A percentile compares a stretch with the other conserved stretches of the same genome.
Conservation (phyloP, 1,140 invertebrate genomes). For the Zaprionus kolodkinae region DNA sequence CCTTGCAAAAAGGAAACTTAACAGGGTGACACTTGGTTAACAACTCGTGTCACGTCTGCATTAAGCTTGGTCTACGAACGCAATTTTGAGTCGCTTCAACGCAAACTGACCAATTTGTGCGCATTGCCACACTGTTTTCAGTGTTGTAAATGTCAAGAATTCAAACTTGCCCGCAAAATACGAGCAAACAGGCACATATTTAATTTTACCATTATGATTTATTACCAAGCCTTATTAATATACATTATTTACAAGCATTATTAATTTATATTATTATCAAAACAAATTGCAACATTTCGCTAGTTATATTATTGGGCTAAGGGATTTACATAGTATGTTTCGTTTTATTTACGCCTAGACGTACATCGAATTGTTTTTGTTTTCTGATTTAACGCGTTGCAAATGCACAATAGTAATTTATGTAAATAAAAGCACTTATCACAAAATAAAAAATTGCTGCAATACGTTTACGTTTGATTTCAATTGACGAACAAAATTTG, state of each 20-base stretch:
- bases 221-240: conserved; percentile 65
- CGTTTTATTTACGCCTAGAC: conserved; percentile 12
- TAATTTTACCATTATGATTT: conserved; percentile 34
- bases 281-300: conserved; percentile 62
- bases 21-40: too few species aligned
- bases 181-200: not conserved
- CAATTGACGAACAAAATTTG: conserved; percentile 11
- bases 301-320: conserved; percentile 55
- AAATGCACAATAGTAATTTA: conserved; percentile 51
- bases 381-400: conserved; percentile 46
- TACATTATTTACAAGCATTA: conserved; percentile 65
- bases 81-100: not conserved
- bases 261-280: conserved; percentile 37
- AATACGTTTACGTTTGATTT: conserved; percentile 47
- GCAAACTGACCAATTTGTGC: not conserved
- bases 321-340: conserved; percentile 1
- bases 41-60: too few species aligned
- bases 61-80: not conserved
- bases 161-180: not conserved
- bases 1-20: too few species aligned
- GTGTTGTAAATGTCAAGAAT: not conserved
- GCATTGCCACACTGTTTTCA: not conserved
- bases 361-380: not conserved
- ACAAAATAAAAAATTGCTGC: conserved; percentile 65
- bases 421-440: conserved; percentile 53